phyloP scores from a whole-genome alignment of 2,888 invertebrate species.

The Cephus runcator region DNA sequence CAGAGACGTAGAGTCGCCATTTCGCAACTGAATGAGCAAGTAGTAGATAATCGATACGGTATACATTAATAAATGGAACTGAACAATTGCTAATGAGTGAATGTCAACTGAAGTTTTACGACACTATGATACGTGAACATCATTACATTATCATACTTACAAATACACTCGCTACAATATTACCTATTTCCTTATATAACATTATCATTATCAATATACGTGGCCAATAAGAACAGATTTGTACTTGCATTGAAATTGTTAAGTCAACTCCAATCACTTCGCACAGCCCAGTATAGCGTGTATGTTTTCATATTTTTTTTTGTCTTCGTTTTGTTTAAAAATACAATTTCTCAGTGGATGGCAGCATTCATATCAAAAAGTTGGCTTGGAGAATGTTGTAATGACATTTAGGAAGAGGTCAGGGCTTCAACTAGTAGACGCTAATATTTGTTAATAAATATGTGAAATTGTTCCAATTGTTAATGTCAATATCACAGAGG shows the following conservation, averaged over 20 bases:
- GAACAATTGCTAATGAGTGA: constrained; percentile 42
- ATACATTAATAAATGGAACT: constrained; percentile 36
- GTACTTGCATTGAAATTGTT: constrained; percentile 66
- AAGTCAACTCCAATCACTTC: constrained; percentile 65
- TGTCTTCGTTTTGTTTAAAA: constrained; percentile 55
- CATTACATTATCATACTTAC: constrained; percentile 57
- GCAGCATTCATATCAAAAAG: constrained; percentile 62
- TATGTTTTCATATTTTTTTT: constrained; percentile 58
- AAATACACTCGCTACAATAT: constrained; percentile 60
- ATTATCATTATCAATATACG: constrained; percentile 63
- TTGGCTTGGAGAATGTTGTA: constrained; percentile 63
- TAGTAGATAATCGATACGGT: constrained; percentile 31
- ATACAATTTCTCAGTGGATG: constrained; percentile 59
- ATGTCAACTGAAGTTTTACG: constrained; percentile 43
- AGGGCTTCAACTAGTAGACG: constrained; percentile 46
- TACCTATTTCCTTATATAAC: constrained; percentile 52
- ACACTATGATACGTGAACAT: constrained; percentile 49
- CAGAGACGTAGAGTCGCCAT: background rate
- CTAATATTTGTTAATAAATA: constrained; percentile 53
- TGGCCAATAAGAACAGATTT: constrained; percentile 66
- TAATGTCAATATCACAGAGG: constrained; percentile 64
- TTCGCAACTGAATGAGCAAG: constrained; percentile 47
- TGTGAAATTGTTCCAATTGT: constrained; percentile 59
- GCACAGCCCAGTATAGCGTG: constrained; percentile 66
- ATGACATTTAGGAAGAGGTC: constrained; percentile 60